These are phyloP conservation scores for Acanthaster planci DNA, from an alignment of 35 echinoderm and acorn worm species.

Conservation along the genomic window DNA sequence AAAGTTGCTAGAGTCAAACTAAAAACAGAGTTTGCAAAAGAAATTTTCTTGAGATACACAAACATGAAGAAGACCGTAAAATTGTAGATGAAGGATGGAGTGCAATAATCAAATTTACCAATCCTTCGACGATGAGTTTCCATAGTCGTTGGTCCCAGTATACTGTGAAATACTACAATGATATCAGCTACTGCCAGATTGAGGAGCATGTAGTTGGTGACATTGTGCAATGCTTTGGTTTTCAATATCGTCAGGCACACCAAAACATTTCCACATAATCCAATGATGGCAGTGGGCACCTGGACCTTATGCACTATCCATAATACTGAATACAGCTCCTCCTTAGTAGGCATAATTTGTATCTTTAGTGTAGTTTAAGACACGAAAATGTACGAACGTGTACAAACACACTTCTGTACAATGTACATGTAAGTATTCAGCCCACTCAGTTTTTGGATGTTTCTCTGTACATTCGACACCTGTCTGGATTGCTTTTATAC, in stretches of 20 bases:
- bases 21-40: not conserved
- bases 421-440: no score
- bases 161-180: not conserved
- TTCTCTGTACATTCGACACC: no score
- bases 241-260: constrained; percentile 3
- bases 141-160: not conserved
- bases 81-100: constrained; percentile 2
- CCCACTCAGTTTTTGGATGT: no score
- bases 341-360: no score
- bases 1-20: constrained; percentile 1
- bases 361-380: no score
- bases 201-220: not conserved
- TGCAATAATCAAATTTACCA: not conserved
- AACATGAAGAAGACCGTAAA: not conserved
- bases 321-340: no score
- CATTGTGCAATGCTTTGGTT: constrained; percentile 9
- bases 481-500: no score
- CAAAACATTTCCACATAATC: not conserved
- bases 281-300: no score
- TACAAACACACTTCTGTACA: no score
- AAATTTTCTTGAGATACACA: not conserved
- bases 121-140: not conserved
- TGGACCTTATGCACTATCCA: no score
- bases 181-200: not conserved
- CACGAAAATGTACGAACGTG: no score